phyloP scores from a whole-genome alignment of 2,888 invertebrate genomes.

The Slavum lentiscoides region DNA sequence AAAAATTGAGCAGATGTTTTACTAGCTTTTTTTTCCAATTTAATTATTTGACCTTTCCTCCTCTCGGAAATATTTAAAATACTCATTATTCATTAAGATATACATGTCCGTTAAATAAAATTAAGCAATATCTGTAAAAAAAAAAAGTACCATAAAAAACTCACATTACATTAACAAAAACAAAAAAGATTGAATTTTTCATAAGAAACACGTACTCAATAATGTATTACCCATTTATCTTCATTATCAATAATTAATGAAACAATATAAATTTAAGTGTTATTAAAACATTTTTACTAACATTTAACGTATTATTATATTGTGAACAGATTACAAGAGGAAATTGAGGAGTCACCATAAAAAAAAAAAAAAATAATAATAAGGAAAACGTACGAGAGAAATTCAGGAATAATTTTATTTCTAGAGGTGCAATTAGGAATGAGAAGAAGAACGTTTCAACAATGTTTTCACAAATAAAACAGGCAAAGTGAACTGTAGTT shows the following conservation, averaged over 20 bases:
- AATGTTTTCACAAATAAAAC: slow-evolving; percentile 40
- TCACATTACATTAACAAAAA: background rate
- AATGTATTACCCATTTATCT: background rate
- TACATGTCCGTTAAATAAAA: background rate
- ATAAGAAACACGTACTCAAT: background rate
- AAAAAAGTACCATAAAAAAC: slow-evolving; percentile 5
- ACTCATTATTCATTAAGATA: too few species aligned
- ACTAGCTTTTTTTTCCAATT: slow-evolving; percentile 10
- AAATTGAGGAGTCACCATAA: slow-evolving; percentile 12
- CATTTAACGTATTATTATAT: background rate
- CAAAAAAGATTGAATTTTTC: background rate
- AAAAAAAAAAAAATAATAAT: too few species aligned
- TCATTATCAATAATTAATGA: slow-evolving; percentile 20
- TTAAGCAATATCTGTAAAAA: slow-evolving; percentile 3
- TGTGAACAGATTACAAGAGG: background rate
- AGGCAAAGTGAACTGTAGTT: slow-evolving; percentile 29
- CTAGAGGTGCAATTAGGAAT: slow-evolving; percentile 45
- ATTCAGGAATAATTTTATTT: slow-evolving; percentile 25
- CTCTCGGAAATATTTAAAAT: too few species aligned
- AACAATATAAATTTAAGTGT: slow-evolving; percentile 21
- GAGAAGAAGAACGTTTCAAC: slow-evolving; percentile 35
- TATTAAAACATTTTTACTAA: background rate
- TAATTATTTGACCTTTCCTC: background rate
- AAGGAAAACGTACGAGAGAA: background rate
- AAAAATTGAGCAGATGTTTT: slow-evolving; percentile 39